Conservation (phyloP, 1,140 invertebrate species). For the Melipona quadrifasciata region DNA sequence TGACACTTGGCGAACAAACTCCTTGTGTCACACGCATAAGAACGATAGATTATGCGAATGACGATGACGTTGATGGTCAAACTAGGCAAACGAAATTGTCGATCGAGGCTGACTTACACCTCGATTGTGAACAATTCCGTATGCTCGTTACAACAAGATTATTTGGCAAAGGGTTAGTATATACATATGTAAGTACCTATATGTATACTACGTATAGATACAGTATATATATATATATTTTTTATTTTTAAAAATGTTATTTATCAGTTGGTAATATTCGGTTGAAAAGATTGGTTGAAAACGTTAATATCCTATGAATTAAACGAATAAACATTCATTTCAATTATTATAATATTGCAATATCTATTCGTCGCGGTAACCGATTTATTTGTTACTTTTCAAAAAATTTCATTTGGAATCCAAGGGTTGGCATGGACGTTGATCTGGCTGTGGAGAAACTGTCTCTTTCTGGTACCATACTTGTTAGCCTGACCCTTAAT, state of each 20-base stretch:
- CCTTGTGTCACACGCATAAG: slow-evolving; percentile 77
- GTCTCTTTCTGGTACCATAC: slow-evolving; percentile 80
- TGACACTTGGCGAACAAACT: slow-evolving; percentile 79
- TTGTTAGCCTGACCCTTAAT: slow-evolving; percentile 80
- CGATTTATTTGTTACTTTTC: not conserved
- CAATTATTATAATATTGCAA: too few relatives aligned
- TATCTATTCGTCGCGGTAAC: too few relatives aligned
- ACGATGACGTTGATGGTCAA: slow-evolving; percentile 63
- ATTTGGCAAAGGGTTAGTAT: slow-evolving; percentile 80
- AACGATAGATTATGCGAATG: slow-evolving; percentile 74
- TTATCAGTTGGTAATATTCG: too few relatives aligned
- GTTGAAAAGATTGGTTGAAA: not conserved
- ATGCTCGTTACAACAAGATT: slow-evolving; percentile 82
- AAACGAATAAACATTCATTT: too few relatives aligned
- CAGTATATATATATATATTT: not conserved
- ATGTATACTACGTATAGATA: not conserved
- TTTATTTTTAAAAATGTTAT: too few relatives aligned
- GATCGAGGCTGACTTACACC: slow-evolving; percentile 80
- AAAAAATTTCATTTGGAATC: slow-evolving; percentile 24
- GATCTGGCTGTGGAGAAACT: slow-evolving; percentile 82
- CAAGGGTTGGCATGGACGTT: slow-evolving; percentile 80
- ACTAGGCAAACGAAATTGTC: slow-evolving; percentile 77
- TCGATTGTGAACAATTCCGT: slow-evolving; percentile 82
- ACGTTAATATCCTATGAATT: too few relatives aligned
- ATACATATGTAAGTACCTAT: not conserved